phyloP scores from a whole-genome alignment of 2,888 invertebrate species.

The Perdita meconis region DNA sequence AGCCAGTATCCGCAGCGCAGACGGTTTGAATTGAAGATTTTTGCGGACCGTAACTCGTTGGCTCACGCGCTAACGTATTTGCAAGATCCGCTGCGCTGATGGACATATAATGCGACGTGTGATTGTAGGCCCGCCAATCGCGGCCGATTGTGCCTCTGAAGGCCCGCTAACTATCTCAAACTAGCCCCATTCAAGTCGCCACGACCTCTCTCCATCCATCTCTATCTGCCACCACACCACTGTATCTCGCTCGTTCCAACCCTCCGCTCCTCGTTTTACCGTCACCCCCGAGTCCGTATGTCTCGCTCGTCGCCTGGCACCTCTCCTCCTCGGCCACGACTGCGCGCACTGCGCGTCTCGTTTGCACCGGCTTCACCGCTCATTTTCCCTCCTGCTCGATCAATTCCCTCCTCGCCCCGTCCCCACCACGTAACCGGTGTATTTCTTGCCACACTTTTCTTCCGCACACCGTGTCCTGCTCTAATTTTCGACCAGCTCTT shows the following conservation, averaged over 20 bases:
- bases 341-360: conserved; percentile 45
- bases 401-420: conserved; percentile 5
- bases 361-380: conserved; percentile 41
- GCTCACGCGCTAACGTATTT: conserved; percentile 75
- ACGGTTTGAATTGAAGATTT: conserved; percentile 71
- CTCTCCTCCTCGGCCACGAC: conserved; percentile 8
- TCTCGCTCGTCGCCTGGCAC: conserved; percentile 21
- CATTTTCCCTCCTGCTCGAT: conserved; percentile 40
- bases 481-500: conserved; percentile 52
- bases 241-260: conserved; percentile 68
- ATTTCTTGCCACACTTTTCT: conserved; percentile 59
- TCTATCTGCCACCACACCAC: conserved; percentile 60
- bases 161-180: conserved; percentile 84
- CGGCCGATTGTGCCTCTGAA: conserved; percentile 83
- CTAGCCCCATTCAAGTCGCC: conserved; percentile 83
- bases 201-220: conserved; percentile 76
- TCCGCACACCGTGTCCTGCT: conserved; percentile 33
- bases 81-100: conserved; percentile 79
- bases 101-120: conserved; percentile 82
- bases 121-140: conserved; percentile 84
- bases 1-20: conserved; percentile 43
- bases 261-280: conserved; percentile 52
- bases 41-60: conserved; percentile 73
- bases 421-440: conserved; percentile 21
- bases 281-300: conserved; percentile 12